A percentile compares a stretch with the other conserved stretches of the same genome.
phyloP scores from a whole-genome alignment of 2,797 vertebrate species.

The Zalophus californianus region DNA sequence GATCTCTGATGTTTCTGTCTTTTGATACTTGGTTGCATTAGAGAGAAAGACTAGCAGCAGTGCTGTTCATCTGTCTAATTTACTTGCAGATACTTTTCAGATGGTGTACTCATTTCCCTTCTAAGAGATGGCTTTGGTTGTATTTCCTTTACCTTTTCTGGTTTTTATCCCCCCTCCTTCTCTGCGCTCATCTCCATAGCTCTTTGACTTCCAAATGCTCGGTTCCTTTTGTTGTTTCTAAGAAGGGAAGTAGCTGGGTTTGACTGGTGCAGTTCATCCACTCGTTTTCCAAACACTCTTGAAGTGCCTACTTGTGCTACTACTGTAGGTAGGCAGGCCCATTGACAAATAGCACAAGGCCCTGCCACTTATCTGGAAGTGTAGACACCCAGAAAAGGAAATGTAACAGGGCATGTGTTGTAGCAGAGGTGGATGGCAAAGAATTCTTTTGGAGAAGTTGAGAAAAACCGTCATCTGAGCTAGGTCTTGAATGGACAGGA shows the following conservation, averaged over 20 bases:
- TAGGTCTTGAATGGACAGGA: background rate
- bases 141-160: background rate
- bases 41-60: background rate
- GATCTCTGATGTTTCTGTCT: background rate
- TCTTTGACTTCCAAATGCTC: background rate
- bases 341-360: background rate
- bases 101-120: background rate
- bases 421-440: background rate
- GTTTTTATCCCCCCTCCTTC: background rate
- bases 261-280: background rate
- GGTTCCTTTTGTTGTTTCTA: background rate
- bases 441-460: background rate
- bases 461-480: conserved; percentile 15
- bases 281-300: background rate
- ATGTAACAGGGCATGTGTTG: background rate
- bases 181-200: background rate
- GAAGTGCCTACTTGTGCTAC: background rate
- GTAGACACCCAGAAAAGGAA: background rate
- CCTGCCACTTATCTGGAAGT: background rate
- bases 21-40: background rate
- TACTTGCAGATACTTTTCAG: background rate
- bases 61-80: background rate
- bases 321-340: background rate
- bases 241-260: background rate
- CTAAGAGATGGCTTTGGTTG: background rate